Conservation (phyloP, 37 sponge, comb jelly and placozoan species). For the Diacarnus erythraeanus region DNA sequence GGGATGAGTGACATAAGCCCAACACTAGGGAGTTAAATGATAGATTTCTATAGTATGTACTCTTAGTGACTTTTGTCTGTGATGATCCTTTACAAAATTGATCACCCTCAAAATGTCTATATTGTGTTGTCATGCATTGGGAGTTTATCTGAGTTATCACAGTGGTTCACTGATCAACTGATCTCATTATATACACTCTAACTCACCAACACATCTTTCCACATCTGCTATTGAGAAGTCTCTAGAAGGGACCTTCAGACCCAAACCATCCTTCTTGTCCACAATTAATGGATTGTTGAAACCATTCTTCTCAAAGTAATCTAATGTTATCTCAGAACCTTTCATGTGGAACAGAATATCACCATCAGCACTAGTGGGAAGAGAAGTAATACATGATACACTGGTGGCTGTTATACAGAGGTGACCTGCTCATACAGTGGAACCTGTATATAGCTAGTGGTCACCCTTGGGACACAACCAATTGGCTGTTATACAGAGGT, state of each 20-base stretch:
- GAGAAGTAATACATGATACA: background rate
- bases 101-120: too few species aligned
- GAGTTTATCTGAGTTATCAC: too few species aligned
- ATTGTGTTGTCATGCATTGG: too few species aligned
- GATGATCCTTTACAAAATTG: too few species aligned
- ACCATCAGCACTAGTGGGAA: constrained; percentile 37
- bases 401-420: background rate
- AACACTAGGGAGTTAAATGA: too few species aligned
- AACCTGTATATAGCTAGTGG: too few species aligned
- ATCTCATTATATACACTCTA: background rate
- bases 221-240: constrained; percentile 75
- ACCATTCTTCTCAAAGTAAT: constrained; percentile 70
- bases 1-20: too few species aligned
- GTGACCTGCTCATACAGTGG: background rate
- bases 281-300: constrained; percentile 80
- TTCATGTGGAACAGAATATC: constrained; percentile 47
- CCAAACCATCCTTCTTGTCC: constrained; percentile 69
- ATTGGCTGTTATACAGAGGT: too few species aligned
- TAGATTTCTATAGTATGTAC: too few species aligned
- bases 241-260: constrained; percentile 66
- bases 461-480: too few species aligned
- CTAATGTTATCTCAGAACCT: constrained; percentile 63
- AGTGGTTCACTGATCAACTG: too few species aligned
- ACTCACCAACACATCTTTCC: constrained; percentile 67
- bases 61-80: too few species aligned